Evolutionary conservation across 2,797 vertebrate species (phyloP), one percentile per base, ranked within the genome.

Genomic region (Rhodeus uyekii): DNA sequence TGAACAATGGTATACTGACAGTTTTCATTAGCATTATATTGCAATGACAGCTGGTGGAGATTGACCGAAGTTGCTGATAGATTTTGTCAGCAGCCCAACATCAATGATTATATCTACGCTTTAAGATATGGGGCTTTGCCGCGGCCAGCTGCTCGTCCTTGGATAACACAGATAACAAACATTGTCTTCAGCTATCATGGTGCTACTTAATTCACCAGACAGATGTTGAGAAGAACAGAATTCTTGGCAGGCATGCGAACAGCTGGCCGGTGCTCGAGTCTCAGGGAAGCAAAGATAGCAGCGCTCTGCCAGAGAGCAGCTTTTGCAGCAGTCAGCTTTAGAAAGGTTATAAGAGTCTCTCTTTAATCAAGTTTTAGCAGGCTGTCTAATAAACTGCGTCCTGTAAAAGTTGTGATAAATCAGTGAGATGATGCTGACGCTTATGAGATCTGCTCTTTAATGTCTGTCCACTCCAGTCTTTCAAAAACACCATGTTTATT

Each of bases 191-290:
- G 78, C 53, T 36, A 80, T 72, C 32, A 61, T 58, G 8, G 65
- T 32, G 50, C 65, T 80, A 69, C 67, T 72, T 80, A 46, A 80
- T 80, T 48, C 67, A 80, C 27, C 27, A 38, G 78, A 73, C 78
- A 80, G 78, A 80, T 80, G 78, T 73, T 61, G 3, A 27, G 68
- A 38, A 72, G 78, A 80, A 63, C 68, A 80, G 55, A 71, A 69
- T 22, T 80, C 65, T 44, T 58, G 78, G 65, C 78, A 80, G 78
- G 65, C 53, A 5, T 60, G 10, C 10, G 32, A 81, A 81, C 79
- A 81, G 68, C 69, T 81, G 79, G 79, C 50, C 13, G 10, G 29
- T 48, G 79, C 55, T 80, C 24, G 19, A 34, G 39, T 69, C 78
- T 80, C 55, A 36, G 78, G 22, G 29, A 73, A 46, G 36, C 18